Conservation (phyloP, 1,140 invertebrate species). For the Drosophila takahashii region DNA sequence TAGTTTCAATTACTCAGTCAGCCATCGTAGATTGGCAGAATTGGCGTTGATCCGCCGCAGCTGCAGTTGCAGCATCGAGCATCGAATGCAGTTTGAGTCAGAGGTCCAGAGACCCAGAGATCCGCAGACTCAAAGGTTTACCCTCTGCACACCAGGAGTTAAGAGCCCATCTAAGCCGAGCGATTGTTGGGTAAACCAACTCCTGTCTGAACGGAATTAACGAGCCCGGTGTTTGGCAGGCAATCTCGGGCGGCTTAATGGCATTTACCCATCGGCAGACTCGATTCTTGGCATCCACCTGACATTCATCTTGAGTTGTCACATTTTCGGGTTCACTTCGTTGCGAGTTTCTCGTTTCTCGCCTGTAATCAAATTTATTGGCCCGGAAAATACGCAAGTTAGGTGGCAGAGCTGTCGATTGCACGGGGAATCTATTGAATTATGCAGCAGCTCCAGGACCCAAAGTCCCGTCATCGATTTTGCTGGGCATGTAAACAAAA, state of each 20-base stretch:
- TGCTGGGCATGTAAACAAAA: slow-evolving; percentile 26
- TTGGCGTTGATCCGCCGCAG: slow-evolving; percentile 45
- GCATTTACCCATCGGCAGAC: slow-evolving; percentile 24
- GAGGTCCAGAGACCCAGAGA: slow-evolving; percentile 13
- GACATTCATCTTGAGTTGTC: slow-evolving; percentile 38
- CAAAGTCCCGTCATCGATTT: slow-evolving; percentile 32
- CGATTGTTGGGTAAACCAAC: slow-evolving; percentile 9
- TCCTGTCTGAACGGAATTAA: slow-evolving; percentile 37
- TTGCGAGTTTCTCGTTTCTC: background rate
- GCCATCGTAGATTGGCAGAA: slow-evolving; percentile 50
- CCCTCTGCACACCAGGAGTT: background rate
- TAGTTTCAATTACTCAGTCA: slow-evolving; percentile 71
- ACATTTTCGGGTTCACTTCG: slow-evolving; percentile 57
- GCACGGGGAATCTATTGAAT: slow-evolving; percentile 69
- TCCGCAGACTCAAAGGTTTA: background rate
- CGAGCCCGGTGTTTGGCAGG: slow-evolving; percentile 26
- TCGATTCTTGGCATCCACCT: slow-evolving; percentile 13
- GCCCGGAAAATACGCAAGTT: slow-evolving; percentile 63
- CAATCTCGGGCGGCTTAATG: slow-evolving; percentile 35
- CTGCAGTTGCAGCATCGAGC: slow-evolving; percentile 17
- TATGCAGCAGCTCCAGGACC: slow-evolving; percentile 42
- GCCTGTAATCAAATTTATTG: slow-evolving; percentile 72
- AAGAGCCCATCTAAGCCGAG: slow-evolving; percentile 8
- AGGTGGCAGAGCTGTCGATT: slow-evolving; percentile 65
- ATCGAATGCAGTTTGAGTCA: slow-evolving; percentile 8